Evolutionary conservation across 2,888 invertebrate genomes (phyloP).

Genomic region (Clanis bilineata): DNA sequence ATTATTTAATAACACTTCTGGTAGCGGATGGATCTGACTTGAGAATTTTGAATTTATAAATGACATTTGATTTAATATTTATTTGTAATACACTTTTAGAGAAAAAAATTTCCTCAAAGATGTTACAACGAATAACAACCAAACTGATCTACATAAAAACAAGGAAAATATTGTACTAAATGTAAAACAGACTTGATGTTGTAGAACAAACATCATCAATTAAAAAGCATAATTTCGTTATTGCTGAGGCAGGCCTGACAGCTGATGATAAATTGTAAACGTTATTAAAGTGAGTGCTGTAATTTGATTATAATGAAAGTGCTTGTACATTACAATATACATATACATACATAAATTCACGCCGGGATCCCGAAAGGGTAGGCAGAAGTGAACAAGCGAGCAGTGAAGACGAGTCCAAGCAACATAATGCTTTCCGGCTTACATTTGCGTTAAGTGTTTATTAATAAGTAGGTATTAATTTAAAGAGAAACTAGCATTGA

Average conservation of each 20-base stretch:
- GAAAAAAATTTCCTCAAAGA: no score
- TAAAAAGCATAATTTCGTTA: background rate
- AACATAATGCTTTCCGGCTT: no score
- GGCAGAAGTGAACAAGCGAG: no score
- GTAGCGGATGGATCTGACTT: background rate
- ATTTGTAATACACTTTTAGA: background rate
- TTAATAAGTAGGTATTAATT: no score
- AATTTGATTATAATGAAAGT: no score
- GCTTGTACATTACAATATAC: no score
- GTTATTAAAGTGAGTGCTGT: no score
- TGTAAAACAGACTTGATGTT: background rate
- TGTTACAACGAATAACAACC: background rate
- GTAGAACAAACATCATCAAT: background rate
- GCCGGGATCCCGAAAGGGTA: no score
- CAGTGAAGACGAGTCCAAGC: no score
- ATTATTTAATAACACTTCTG: constrained; percentile 17
- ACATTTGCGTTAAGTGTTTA: no score
- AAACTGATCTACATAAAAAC: background rate
- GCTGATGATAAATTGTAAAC: background rate
- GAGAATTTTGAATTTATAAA: background rate
- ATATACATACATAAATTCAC: no score
- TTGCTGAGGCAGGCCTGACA: background rate
- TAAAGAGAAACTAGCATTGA: no score
- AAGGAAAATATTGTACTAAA: background rate
- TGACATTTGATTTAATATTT: background rate